A percentile compares a stretch with the other conserved stretches of the same genome.
Evolutionary conservation across 53 echinoderm and acorn worm species (phyloP).

Genomic region (Mesocentrotus franciscanus): DNA sequence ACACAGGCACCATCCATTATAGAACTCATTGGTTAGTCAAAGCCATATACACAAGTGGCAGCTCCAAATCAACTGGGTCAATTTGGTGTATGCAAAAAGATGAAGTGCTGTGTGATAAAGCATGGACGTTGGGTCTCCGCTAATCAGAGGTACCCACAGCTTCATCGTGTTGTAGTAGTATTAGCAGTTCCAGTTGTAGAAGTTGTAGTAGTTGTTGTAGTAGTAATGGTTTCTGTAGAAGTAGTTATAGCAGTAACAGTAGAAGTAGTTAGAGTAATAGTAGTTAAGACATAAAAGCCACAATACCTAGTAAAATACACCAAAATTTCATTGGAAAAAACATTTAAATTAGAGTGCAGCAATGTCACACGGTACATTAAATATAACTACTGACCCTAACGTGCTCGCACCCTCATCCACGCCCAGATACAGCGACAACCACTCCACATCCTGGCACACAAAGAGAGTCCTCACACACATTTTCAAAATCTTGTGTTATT

Average conservation of each 20-base stretch:
- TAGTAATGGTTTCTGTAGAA: constrained; percentile 21
- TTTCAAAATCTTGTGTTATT: constrained; percentile 69
- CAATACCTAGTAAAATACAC: constrained; percentile 71
- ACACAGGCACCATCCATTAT: constrained; percentile 69
- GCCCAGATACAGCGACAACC: constrained; percentile 53
- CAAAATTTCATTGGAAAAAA: constrained; percentile 70
- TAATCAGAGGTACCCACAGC: constrained; percentile 29
- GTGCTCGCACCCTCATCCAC: constrained; percentile 65
- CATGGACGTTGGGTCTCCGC: constrained; percentile 55
- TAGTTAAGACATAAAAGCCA: constrained; percentile 69
- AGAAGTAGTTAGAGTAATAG: constrained; percentile 64
- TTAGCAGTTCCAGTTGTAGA: constrained; percentile 48
- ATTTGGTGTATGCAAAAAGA: constrained; percentile 64
- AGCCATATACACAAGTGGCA: constrained; percentile 71
- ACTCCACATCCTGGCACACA: constrained; percentile 47
- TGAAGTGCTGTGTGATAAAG: constrained; percentile 64
- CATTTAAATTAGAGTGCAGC: constrained; percentile 72
- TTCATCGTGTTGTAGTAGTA: constrained; percentile 64
- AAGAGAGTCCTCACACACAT: constrained; percentile 64
- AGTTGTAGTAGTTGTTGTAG: constrained; percentile 55
- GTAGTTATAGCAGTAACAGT: constrained; percentile 62
- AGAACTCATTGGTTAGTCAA: constrained; percentile 67
- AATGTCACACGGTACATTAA: constrained; percentile 71
- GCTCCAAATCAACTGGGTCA: constrained; percentile 62
- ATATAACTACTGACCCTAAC: constrained; percentile 69